Base-by-base conservation (phyloP, 2,113 vertebrate genomes). In the Hydropotes inermis region DNA sequence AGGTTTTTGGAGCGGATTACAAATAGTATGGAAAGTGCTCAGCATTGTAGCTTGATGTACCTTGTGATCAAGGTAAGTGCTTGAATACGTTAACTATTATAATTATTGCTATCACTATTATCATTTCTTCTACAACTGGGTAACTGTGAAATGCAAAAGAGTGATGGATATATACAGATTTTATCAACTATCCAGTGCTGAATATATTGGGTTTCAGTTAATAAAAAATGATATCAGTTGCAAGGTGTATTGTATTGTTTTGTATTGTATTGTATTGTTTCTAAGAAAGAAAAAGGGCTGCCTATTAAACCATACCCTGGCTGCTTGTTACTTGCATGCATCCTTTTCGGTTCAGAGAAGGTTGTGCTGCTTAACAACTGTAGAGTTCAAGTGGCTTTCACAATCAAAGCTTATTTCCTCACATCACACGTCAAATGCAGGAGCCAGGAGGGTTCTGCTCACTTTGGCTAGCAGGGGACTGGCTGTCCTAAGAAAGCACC, bases 231-330 rank as follows among this genome's bases (percentile, higher is more conserved):
- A 7, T n/a, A 43, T 12, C 13, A 28, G 36, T 70, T n/a, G 50
- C 57, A 74, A 55, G 67, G 27, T 16, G 60, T n/a, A 36, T 15
- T 0, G 6, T 25, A 6, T 55, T 30, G 7, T 30, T 36, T 55
- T n/a, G n/a, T n/a, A n/a, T n/a, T n/a, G n/a, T n/a, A 36, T 15
- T 0, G 6, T 25, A 6, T 55, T 30, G 7, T 30, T 36, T 55
- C 58, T 83, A 28, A 89, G 83, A 39, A 88, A 70, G 83, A 67
- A 7, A 11, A 95, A 47, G 70, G 33, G 36, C 43, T 36, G 58
- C 36, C 47, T 10, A 0, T 30, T 6, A n/a, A 57, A 43, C 30
- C 8, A 43, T 27, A 12, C 14, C 0, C 25, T 19, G 61, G 8
- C 82, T 43, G 90, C 81, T 47, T 13, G 6, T 17, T 76, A 14